phyloP scores from a whole-genome alignment of 2,888 invertebrate species.

The Cyclophora punctaria region DNA sequence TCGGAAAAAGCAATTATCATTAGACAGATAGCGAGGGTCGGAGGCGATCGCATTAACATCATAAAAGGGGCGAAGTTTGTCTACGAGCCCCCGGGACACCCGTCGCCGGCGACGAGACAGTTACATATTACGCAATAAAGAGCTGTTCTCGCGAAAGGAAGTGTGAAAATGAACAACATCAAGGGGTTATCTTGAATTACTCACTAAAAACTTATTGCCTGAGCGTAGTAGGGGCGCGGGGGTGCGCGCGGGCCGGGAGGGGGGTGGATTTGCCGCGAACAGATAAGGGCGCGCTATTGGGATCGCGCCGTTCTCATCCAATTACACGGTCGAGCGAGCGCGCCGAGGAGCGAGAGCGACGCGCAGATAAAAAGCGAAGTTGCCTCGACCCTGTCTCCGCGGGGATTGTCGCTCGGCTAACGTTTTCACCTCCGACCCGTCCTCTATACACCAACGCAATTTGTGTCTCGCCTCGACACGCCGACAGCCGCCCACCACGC shows the following conservation, averaged over 20 bases:
- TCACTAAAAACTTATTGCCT: constrained; percentile 74
- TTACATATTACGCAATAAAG: constrained; percentile 75
- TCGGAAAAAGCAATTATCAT: constrained; percentile 73
- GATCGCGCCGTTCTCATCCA: constrained; percentile 75
- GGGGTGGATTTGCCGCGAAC: constrained; percentile 69
- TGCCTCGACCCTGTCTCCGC: constrained; percentile 62
- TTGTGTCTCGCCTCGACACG: constrained; percentile 32
- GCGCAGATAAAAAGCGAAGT: constrained; percentile 66
- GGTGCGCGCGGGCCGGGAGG: constrained; percentile 33
- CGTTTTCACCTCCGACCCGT: constrained; percentile 63
- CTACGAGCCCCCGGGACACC: constrained; percentile 62
- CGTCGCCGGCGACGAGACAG: constrained; percentile 64
- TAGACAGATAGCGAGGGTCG: constrained; percentile 67
- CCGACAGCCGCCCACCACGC: constrained; percentile 18
- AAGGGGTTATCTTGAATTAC: constrained; percentile 76
- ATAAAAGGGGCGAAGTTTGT: constrained; percentile 69
- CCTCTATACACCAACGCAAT: constrained; percentile 39
- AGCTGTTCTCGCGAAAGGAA: constrained; percentile 76
- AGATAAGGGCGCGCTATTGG: constrained; percentile 75
- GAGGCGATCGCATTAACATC: constrained; percentile 71
- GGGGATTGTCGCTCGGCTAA: constrained; percentile 70
- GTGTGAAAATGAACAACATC: constrained; percentile 76
- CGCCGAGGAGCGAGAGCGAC: constrained; percentile 55
- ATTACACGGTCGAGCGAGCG: constrained; percentile 74
- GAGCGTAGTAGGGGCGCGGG: constrained; percentile 39